Percentiles rank a stretch among this genome's conserved stretches.
phyloP scores from a whole-genome alignment of 2,797 vertebrate species.

The Parotocinclus haroldoi region DNA sequence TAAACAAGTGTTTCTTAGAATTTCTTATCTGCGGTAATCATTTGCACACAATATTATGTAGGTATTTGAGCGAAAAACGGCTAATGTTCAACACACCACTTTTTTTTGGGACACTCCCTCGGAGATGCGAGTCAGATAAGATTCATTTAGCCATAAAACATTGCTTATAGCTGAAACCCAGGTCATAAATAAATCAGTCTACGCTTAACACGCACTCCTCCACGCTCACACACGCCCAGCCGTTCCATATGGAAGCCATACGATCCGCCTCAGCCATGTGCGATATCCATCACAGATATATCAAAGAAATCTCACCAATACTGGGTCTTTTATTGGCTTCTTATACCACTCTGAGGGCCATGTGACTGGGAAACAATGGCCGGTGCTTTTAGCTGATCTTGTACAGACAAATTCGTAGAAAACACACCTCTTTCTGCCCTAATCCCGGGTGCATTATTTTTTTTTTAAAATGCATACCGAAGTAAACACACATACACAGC shows the following conservation, averaged over 20 bases:
- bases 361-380: slow-evolving; percentile 13
- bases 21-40: too few relatives aligned
- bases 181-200: slow-evolving; percentile 34
- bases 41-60: too few relatives aligned
- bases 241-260: slow-evolving; percentile 48
- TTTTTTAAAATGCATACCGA: neutral
- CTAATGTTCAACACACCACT: too few relatives aligned
- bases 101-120: slow-evolving; percentile 20
- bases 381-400: slow-evolving; percentile 8
- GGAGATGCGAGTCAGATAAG: slow-evolving; percentile 26
- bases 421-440: slow-evolving; percentile 8
- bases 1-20: too few relatives aligned
- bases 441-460: neutral
- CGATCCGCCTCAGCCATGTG: slow-evolving; percentile 24
- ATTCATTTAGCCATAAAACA: slow-evolving; percentile 31
- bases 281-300: slow-evolving; percentile 41
- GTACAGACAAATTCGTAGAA: slow-evolving; percentile 6
- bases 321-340: slow-evolving; percentile 1
- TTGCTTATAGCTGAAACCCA: slow-evolving; percentile 26
- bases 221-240: slow-evolving; percentile 15
- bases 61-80: neutral
- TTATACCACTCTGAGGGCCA: neutral
- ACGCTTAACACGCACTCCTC: neutral
- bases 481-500: slow-evolving; percentile 8
- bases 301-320: neutral